Base-by-base conservation (phyloP, 2,888 invertebrate species). In the Mystacides longicornis region DNA sequence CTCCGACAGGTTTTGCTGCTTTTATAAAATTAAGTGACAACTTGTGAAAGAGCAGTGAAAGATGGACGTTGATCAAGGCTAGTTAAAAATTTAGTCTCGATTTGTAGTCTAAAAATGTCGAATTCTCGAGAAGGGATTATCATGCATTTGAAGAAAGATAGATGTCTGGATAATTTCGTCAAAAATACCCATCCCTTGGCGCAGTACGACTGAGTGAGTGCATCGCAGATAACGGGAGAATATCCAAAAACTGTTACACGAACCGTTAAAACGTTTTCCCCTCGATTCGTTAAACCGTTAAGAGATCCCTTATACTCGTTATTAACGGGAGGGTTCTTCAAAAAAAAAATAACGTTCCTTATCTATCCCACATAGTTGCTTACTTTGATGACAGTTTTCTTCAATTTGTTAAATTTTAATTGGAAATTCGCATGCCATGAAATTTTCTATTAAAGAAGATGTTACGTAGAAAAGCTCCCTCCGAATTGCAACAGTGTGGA, bases 201-300 rank as follows among this genome's bases (percentile, higher is more conserved):
- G 37, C 37, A 37, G 16, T 14, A 37, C 37, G 37, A 37, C 4
- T 37, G 37, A 37, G n/a, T 37, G 37, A 37, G 16, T 37, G 37
- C 37, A 37, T n/a, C 37, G 37, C 37, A 37, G 37, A 37, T 37
- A 37, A 37, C 37, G 37, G 37, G 7, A 37, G 37, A 37, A 37
- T 37, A 14, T 37, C n/a, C n/a, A n/a, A n/a, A 37, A 37, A 37
- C 37, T 14, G 37, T 37, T 37, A n/a, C 16, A 37, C 37, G 37
- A 37, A n/a, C 37, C 37, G 37, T 37, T 37, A 37, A 37, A 37
- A 37, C 16, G 37, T 14, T 16, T 37, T 27, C 37, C 37, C 37
- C 37, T 37, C 37, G 37, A n/a, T 37, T 37, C 14, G 37, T 37
- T 37, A 37, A 37, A 37, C 16, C 37, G 37, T 37, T 37, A n/a